Evolutionary conservation across 1,140 invertebrate genomes (phyloP).

Genomic region (Tribolium madens): DNA sequence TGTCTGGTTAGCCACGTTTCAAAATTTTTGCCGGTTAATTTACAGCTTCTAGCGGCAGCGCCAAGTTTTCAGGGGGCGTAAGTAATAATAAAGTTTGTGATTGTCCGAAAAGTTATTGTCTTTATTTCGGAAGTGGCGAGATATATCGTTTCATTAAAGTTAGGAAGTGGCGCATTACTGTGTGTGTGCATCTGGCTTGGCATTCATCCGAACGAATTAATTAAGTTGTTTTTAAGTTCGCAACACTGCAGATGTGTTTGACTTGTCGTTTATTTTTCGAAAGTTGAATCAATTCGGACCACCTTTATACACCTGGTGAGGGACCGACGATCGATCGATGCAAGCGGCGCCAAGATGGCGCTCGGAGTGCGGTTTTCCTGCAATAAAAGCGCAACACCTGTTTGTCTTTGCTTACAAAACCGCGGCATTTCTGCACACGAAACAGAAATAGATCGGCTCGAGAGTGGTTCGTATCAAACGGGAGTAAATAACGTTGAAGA

Average conservation of each 20-base stretch:
- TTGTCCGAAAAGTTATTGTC: constrained; percentile 36
- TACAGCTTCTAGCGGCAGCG: neutral
- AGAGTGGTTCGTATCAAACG: constrained; percentile 24
- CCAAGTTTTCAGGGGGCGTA: constrained; percentile 1
- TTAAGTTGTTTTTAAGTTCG: constrained; percentile 12
- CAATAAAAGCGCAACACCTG: constrained; percentile 19
- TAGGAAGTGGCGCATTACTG: constrained; percentile 22
- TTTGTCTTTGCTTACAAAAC: neutral
- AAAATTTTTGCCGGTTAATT: constrained; percentile 8
- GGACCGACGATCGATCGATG: constrained; percentile 27
- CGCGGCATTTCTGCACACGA: neutral
- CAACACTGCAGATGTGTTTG: constrained; percentile 19
- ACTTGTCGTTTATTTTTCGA: neutral
- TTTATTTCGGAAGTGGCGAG: constrained; percentile 33
- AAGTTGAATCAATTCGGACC: constrained; percentile 6
- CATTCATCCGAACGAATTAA: constrained; percentile 27
- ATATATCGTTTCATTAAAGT: constrained; percentile 39
- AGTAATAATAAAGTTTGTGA: constrained; percentile 35
- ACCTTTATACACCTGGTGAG: constrained; percentile 37
- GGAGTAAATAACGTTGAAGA: constrained; percentile 27
- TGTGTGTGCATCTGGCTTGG: constrained; percentile 28
- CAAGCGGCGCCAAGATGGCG: constrained; percentile 42
- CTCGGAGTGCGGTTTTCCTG: constrained; percentile 7
- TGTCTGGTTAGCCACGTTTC: neutral
- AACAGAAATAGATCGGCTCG: neutral